Evolutionary conservation across 2,888 invertebrate genomes (phyloP), one percentile per base, ranked within the genome.

Genomic region (Ochropleura leucogaster): DNA sequence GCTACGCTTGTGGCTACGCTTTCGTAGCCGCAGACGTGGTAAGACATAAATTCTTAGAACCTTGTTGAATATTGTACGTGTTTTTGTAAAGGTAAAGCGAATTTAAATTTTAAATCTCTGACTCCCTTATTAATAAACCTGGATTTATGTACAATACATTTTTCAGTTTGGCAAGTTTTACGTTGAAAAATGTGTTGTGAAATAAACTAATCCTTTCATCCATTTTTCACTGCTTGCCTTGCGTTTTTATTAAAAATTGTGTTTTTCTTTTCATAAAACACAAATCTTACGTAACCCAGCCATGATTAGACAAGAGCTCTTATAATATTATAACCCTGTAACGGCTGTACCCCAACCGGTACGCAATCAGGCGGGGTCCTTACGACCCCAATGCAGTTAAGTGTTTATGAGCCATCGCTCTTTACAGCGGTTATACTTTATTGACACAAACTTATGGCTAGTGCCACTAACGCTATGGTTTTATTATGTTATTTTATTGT

Each of bases 361-460:
- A 20, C 47, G 30, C 47, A 81, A 51, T 68, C 72, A 63, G 16
- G 57, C 65, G 12, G 30, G 60, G 67, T 74, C 66, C 62, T 77
- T 75, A 72, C 46, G 65, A 74, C 74, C 70, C 40, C 66, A 64
- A 55, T 64, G 65, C 53, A 62, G 69, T 81, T 69, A 72, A 79
- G 74, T 72, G 77, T 82, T 87, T 70, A 84, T 70, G 68, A 47
- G 40, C 76, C 68, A 83, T 80, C 63, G 75, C 70, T 66, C 46
- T 59, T 40, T n/a, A 63, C 53, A 16, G 47, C 40, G 59, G 71
- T 80, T 72, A 79, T 80, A 14, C 14, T 77, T 78, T 85, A 83
- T 79, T 68, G 68, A 55, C 60, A 44, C 63, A 73, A 69, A 74
- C 67, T 68, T 79, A 80, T 68, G 72, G 18, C 16, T 69, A 70